Base-by-base conservation (phyloP, 1,140 invertebrate genomes). In the Drosophila sulfurigaster region DNA sequence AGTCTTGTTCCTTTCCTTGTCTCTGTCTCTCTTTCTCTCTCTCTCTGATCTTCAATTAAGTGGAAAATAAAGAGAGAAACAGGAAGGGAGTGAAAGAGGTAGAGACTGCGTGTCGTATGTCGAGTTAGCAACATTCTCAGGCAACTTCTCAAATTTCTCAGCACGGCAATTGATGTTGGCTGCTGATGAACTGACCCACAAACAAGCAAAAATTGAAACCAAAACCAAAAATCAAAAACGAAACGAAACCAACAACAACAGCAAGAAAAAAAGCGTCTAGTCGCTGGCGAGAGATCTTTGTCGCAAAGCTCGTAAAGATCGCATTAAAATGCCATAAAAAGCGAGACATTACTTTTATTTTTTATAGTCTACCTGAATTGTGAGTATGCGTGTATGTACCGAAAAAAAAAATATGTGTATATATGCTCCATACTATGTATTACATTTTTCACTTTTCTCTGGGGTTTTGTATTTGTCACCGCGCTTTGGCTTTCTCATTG, bases 301-400 rank as follows among this genome's bases (percentile, higher is more conserved):
- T 89, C 85, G 71, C 78, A 70, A 58, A 25, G 57, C 75, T 79
- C 67, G 49, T 89, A 76, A 81, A 83, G 85, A 79, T 83, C 68
- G 69, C 85, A 89, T 89, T 85, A 89, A 81, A 88, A 83, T 52
- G 64, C 69, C 71, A 81, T 87, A 72, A 82, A 88, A 77, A 68
- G 32, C 58, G 67, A 63, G 16, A 63, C 68, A 78, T 80, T 72
- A 85, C 80, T 88, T 74, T 87, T 82, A 69, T 66, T 86, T 81
- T 82, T 79, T 74, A 70, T 66, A 48, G 20, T 65, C 11, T 35
- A 28, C 35, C 63, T 51, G 64, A 38, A 38, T 1, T 38, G 0
- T 32, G 30, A 32, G 35, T 8, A 7, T 8, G n/a, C 28, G 20
- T 38, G 35, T 57, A 20, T 52, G 32, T 59, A 45, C 35, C 60